Evolutionary conservation across 2,797 vertebrate genomes (phyloP).

Genomic region (Siniperca obscura): DNA sequence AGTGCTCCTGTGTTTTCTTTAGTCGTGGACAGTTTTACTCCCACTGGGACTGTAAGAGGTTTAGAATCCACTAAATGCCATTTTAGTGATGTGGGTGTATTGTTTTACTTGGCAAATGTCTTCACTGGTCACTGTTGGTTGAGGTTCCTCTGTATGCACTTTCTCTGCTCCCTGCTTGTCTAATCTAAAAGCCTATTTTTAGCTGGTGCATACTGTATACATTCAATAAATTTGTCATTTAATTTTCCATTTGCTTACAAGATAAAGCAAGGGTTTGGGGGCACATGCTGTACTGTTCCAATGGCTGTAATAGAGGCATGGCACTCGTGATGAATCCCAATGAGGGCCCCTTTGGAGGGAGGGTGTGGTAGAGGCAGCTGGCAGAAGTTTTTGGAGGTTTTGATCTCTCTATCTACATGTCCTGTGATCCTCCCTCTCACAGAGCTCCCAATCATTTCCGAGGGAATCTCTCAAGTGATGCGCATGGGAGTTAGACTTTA

Average conservation of each 20-base stretch:
- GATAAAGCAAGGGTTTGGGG: not conserved
- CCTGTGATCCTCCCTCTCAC: constrained; percentile 63
- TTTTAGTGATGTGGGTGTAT: constrained; percentile 66
- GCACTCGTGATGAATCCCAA: constrained; percentile 24
- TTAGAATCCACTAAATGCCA: constrained; percentile 63
- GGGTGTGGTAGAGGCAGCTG: constrained; percentile 66
- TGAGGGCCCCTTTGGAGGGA: constrained; percentile 28
- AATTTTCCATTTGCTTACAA: constrained; percentile 54
- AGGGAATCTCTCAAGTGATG: constrained; percentile 1
- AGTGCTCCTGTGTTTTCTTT: constrained; percentile 43
- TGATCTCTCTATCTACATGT: constrained; percentile 52
- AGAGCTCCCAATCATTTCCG: constrained; percentile 41
- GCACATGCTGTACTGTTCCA: constrained; percentile 1
- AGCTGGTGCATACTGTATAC: constrained; percentile 36
- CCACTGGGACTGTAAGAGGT: constrained; percentile 36
- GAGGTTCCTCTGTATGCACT: constrained; percentile 46
- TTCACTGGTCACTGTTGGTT: constrained; percentile 32
- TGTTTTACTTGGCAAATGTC: constrained; percentile 67
- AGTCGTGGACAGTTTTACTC: constrained; percentile 37
- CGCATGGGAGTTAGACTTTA: constrained; percentile 18
- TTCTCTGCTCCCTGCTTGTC: constrained; percentile 39
- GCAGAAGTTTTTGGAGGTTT: constrained; percentile 55
- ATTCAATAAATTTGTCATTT: constrained; percentile 49
- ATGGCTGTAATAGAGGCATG: constrained; percentile 28
- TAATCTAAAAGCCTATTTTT: constrained; percentile 65